Evolutionary conservation across 2,797 vertebrate species (phyloP), one percentile per base, ranked within the genome.

Genomic region (Ctenochaetus hawaiiensis): DNA sequence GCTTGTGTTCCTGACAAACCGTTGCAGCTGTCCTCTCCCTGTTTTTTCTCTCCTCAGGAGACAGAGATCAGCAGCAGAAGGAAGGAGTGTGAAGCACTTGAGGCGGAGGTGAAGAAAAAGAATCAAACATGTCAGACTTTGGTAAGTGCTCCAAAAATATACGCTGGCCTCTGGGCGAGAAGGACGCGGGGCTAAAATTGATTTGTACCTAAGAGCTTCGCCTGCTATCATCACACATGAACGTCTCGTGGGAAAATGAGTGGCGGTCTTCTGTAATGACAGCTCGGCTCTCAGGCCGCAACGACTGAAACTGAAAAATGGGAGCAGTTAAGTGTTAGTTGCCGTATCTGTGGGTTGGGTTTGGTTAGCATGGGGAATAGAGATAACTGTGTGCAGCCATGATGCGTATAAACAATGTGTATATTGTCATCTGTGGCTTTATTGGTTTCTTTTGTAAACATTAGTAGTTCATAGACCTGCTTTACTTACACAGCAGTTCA

Each of bases 91-190:
- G 91, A 93, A 91, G 88, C 89, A 79, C 93, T 94, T 65, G 91
- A 94, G 66, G 91, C 92, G 71, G 93, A 95, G 92, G 94, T 95
- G 93, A 95, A 94, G 93, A 95, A 93, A 91, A 95, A 93, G 88
- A 95, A 93, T 91, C 94, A 95, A 93, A 95, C 94, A 96, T 96
- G 96, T 93, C 94, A 96, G 95, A 96, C 94, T 91, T 94, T 96
- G 95, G 95, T 96, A 92, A 96, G 96, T 93, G 93, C 85, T 90
- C 91, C 83, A 82, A 85, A 85, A 93, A 92, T 90, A 93, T 68
- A 83, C 84, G 26, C 58, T 39, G 58, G 80, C 87, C 82, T 84
- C 81, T 67, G 57, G 85, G 87, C 62, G 56, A 89, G 26, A 85
- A 89, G 84, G 79, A 88, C 44, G 8, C 62, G 74, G 62, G 62